Evolutionary conservation across 2,113 vertebrate genomes (phyloP).

Genomic region (Morone chrysops): DNA sequence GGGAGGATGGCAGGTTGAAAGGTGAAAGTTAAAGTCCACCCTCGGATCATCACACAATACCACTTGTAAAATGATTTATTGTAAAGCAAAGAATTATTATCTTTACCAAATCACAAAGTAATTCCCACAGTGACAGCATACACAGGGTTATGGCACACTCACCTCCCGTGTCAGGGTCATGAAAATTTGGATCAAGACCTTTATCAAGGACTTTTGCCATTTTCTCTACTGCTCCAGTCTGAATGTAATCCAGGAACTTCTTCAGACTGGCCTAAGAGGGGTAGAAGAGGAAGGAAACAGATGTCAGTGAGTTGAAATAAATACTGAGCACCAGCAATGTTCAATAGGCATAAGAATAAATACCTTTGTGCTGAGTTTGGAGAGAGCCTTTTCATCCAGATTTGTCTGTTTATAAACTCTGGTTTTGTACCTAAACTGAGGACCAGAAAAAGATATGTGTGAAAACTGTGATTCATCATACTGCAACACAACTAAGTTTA

Average conservation of each 20-base stretch:
- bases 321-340: neutral
- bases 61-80: neutral
- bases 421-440: constrained; percentile 97
- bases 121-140: neutral
- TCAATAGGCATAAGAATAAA: neutral
- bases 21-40: constrained; percentile 8
- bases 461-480: constrained; percentile 39
- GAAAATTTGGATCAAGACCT: constrained; percentile 94
- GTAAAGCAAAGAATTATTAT: neutral
- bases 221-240: constrained; percentile 89
- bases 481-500: constrained; percentile 19
- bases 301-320: neutral
- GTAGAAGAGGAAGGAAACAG: neutral
- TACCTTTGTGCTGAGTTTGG: constrained; percentile 97
- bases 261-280: constrained; percentile 89
- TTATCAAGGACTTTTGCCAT: constrained; percentile 90
- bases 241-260: constrained; percentile 93
- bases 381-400: constrained; percentile 95
- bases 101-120: too few relatives aligned
- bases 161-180: constrained; percentile 93
- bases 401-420: constrained; percentile 96
- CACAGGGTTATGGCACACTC: constrained; percentile 39
- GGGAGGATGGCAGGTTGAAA: neutral
- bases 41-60: neutral
- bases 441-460: constrained; percentile 42